Conservation (phyloP, 2,113 vertebrate species). For the Aplodontia rufa region DNA sequence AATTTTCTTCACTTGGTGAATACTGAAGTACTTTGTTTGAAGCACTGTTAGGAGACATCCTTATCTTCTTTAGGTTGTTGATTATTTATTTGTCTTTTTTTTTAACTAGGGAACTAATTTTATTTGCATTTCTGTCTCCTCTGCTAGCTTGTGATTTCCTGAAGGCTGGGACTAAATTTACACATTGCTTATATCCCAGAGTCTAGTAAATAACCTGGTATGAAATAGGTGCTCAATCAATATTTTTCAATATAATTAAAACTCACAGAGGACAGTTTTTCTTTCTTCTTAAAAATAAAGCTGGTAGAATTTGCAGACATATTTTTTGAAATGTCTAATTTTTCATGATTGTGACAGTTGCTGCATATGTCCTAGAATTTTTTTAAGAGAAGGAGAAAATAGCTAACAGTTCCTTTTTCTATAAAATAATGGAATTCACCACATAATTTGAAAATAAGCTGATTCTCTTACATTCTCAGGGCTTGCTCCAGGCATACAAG, state of each 20-base stretch:
- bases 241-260: constrained; percentile 61
- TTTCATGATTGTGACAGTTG: constrained; percentile 48
- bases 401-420: constrained; percentile 38
- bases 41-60: background rate
- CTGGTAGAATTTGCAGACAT: background rate
- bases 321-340: constrained; percentile 67
- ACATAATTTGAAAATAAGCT: constrained; percentile 49
- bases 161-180: background rate
- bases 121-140: background rate
- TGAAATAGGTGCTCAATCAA: background rate
- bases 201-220: background rate
- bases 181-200: background rate
- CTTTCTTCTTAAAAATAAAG: constrained; percentile 60
- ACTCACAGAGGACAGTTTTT: constrained; percentile 25
- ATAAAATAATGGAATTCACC: constrained; percentile 44
- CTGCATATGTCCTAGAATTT: constrained; percentile 40
- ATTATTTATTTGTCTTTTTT: background rate
- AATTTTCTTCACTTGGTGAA: background rate
- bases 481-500: constrained; percentile 29
- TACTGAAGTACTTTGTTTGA: background rate
- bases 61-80: background rate
- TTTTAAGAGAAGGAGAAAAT: constrained; percentile 15
- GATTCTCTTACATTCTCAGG: constrained; percentile 38
- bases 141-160: background rate
- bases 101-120: background rate